Conservation (phyloP, 2,113 vertebrate genomes). For the Loxodonta africana region DNA sequence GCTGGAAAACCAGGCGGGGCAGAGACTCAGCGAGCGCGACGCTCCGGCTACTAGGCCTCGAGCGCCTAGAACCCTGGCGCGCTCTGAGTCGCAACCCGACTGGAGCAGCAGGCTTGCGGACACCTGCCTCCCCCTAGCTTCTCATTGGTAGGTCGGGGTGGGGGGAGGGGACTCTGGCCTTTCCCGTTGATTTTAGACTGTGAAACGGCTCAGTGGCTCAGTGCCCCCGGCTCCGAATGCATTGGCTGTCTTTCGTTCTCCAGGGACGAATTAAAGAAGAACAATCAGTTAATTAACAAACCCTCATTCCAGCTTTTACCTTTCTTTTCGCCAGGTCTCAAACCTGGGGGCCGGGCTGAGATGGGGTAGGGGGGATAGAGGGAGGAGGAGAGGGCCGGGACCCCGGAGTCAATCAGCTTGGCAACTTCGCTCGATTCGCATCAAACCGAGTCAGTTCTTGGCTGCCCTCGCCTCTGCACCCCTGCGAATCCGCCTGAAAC, state of each 20-base stretch:
- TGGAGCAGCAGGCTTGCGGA: neutral
- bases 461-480: neutral
- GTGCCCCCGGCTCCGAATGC: slow-evolving; percentile 88
- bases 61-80: neutral
- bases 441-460: neutral
- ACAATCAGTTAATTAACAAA: slow-evolving; percentile 95
- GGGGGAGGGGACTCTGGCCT: slow-evolving; percentile 61
- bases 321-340: slow-evolving; percentile 74
- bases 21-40: neutral
- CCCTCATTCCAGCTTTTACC: slow-evolving; percentile 87
- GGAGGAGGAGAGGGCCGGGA: neutral
- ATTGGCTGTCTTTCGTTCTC: slow-evolving; percentile 92
- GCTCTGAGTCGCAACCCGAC: neutral
- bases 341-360: neutral
- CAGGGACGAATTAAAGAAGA: slow-evolving; percentile 95
- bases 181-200: slow-evolving; percentile 82
- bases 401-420: slow-evolving; percentile 50
- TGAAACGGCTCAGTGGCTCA: slow-evolving; percentile 89
- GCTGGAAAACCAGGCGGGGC: neutral
- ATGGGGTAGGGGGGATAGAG: neutral
- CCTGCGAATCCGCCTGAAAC: neutral
- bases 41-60: neutral
- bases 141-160: slow-evolving; percentile 58
- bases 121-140: slow-evolving; percentile 52
- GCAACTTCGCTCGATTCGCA: neutral